These are phyloP conservation scores for Eupithecia pulchellata DNA, from an alignment of 2,888 invertebrate genomes.

Conservation along the genomic window DNA sequence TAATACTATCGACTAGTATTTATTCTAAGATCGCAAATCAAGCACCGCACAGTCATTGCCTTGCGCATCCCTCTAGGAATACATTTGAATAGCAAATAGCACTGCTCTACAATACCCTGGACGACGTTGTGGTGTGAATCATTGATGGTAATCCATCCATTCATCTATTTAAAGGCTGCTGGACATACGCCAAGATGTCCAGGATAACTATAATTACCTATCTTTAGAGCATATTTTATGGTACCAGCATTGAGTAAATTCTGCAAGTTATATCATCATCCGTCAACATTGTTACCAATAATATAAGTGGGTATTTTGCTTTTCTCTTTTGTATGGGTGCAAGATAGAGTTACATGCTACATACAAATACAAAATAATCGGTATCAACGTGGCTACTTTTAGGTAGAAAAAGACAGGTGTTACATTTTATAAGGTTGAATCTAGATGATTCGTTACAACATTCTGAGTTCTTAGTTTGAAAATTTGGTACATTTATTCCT, in stretches of 20 bases:
- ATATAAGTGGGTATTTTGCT: no score
- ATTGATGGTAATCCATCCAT: conserved; percentile 2
- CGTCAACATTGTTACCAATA: not conserved
- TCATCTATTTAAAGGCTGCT: not conserved
- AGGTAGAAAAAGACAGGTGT: no score
- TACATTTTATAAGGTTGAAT: no score
- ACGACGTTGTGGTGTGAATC: conserved; percentile 12
- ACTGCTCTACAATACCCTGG: conserved; percentile 21
- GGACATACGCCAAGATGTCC: not conserved
- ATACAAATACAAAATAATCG: not conserved
- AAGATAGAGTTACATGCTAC: not conserved
- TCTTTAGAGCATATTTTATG: not conserved
- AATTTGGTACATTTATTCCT: no score
- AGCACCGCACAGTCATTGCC: not conserved
- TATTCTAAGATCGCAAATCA: conserved; percentile 21
- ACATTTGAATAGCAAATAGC: conserved; percentile 53
- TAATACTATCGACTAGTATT: conserved; percentile 5
- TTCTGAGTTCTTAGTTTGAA: no score
- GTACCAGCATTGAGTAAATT: not conserved
- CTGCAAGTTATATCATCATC: not conserved
- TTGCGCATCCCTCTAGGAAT: conserved; percentile 47
- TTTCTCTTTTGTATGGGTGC: no score
- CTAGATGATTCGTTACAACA: no score
- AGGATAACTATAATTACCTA: not conserved
- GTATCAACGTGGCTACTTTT: not conserved